Conservation (phyloP, 2,797 vertebrate genomes). For the Serranus cabrilla region DNA sequence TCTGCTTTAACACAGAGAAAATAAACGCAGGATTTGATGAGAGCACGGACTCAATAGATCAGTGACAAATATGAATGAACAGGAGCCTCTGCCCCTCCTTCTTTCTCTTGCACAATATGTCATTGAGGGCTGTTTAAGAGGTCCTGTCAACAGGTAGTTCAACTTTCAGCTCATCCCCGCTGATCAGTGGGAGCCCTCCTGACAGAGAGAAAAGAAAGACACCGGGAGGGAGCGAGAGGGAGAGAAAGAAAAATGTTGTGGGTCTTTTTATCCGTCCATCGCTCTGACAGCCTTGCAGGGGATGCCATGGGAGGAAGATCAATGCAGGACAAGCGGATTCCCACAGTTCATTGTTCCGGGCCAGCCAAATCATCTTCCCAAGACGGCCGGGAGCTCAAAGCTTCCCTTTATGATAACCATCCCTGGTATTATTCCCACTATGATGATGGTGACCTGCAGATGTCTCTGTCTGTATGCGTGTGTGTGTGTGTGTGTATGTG, state of each 20-base stretch:
- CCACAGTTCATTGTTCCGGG: conserved; percentile 89
- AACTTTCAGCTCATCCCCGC: conserved; percentile 87
- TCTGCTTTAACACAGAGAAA: conserved; percentile 22
- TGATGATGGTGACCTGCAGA: conserved; percentile 85
- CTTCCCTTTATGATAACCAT: conserved; percentile 88
- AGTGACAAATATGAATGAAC: conserved; percentile 76
- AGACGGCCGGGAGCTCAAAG: conserved; percentile 86
- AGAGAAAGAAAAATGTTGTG: conserved; percentile 81
- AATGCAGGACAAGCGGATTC: conserved; percentile 88
- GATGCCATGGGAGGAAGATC: conserved; percentile 84
- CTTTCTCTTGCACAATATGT: conserved; percentile 86
- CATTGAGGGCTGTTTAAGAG: conserved; percentile 91
- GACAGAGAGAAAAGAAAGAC: conserved; percentile 80
- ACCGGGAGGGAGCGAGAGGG: conserved; percentile 71
- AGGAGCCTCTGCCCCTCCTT: conserved; percentile 67
- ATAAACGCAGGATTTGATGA: conserved; percentile 39
- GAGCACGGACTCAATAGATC: conserved; percentile 67
- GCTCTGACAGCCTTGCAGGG: conserved; percentile 84
- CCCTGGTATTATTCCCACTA: conserved; percentile 85
- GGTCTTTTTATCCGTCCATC: conserved; percentile 83
- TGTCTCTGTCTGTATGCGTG: conserved; percentile 75
- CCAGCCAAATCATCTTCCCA: conserved; percentile 85
- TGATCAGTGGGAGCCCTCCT: conserved; percentile 78
- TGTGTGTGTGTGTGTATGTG: conserved; percentile 37
- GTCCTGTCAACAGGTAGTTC: conserved; percentile 92